Evolutionary conservation across 2,888 invertebrate genomes (phyloP), one percentile per base, ranked within the genome.

Genomic region (Eristalis intricaria): DNA sequence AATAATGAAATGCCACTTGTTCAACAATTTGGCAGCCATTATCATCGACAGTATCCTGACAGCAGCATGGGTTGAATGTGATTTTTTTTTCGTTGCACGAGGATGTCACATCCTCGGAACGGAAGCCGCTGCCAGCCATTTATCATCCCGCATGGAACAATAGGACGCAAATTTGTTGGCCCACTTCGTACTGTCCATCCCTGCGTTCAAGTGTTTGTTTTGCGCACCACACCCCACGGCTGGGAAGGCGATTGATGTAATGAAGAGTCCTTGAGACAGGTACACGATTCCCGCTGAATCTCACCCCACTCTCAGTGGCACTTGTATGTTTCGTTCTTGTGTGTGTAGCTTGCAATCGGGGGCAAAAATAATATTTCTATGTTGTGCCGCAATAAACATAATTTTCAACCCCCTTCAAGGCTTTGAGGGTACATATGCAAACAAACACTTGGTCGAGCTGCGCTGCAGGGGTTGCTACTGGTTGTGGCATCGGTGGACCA

Each of bases 1-100:
- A 77, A 78, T 78, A 84, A 84, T 84, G 84, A 84, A 84, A 84
- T 78, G 78, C 73, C 84, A 84, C 84, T 84, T 84, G 84, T 84
- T 84, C 78, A 78, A 73, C 82, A 83, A 83, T 83, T 83, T 83
- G 76, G 77, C 66, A 66, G 71, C 71, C 77, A 83, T 83, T 83
- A 83, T 83, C 77, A 77, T 58, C 38, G 76, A 60, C 69, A 63
- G 76, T 13, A 58, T 60, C 56, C 40, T 65, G 38, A 19, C 23
- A 38, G 22, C 29, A 13, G 66, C 19, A 61, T 60, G 40, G 19
- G 60, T 38, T 63, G 61, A 35, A 29, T 60, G 40, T 66, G 58
- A 70, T 73, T 79, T 71, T 71, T 63, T 63, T 69, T 61, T 32
- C 5, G 32, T 32, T 29, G 43, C 43, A 43, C n/a, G 68, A 63